phyloP scores from a whole-genome alignment of 2,113 vertebrate species.

The Planiliza haematocheilus region DNA sequence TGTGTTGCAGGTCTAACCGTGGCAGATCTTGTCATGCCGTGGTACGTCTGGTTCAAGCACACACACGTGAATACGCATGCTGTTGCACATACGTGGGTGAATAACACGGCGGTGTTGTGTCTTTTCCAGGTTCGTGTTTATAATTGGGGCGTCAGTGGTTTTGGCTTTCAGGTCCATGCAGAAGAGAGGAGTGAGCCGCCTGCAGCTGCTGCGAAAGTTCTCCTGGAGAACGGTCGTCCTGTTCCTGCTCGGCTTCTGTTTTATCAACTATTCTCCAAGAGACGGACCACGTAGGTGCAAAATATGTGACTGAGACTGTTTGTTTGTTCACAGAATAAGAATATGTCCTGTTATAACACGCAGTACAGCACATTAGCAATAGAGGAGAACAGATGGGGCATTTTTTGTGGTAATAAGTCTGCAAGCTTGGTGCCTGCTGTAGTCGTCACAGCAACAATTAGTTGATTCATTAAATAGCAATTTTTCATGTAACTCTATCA shows the following conservation, averaged over 20 bases:
- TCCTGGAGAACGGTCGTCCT: constrained; percentile 76
- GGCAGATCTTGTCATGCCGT: constrained; percentile 87
- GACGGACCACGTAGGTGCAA: constrained; percentile 75
- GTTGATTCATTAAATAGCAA: neutral
- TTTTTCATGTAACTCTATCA: neutral
- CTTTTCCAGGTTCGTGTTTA: constrained; percentile 83
- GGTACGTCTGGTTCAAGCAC: constrained; percentile 70
- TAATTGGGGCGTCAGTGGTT: constrained; percentile 82
- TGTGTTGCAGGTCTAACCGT: constrained; percentile 84
- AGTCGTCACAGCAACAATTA: neutral
- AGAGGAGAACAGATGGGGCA: neutral
- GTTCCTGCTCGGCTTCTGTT: constrained; percentile 78
- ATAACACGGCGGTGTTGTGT: constrained; percentile 16
- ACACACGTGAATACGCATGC: neutral
- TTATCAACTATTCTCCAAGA: constrained; percentile 83
- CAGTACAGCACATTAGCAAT: neutral
- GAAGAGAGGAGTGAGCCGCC: constrained; percentile 68
- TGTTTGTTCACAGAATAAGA: constrained; percentile 16
- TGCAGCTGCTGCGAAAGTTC: constrained; percentile 77
- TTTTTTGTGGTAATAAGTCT: constrained; percentile 3
- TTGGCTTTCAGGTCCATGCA: constrained; percentile 81
- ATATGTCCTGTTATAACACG: constrained; percentile 1
- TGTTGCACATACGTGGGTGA: neutral
- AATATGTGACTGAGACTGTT: neutral
- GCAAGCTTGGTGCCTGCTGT: too few relatives aligned